Evolutionary conservation across 2,797 vertebrate species (phyloP), one percentile per base, ranked within the genome.

Genomic region (Anniella stebbinsi): DNA sequence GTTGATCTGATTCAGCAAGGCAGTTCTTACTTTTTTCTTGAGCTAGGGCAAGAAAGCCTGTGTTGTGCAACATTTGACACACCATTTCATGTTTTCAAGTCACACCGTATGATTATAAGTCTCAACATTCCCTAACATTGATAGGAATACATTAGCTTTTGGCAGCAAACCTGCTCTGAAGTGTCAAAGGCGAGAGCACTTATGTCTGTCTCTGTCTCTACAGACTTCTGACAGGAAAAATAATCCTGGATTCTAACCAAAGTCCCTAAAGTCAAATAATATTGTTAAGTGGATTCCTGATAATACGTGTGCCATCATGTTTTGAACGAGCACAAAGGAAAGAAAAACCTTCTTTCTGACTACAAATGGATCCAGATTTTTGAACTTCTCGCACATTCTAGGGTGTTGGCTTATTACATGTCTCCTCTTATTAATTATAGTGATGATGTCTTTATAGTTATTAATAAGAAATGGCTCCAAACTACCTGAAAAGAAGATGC

Each of bases 401-500:
- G 70, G 12, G 86, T 87, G 48, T 92, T 10, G 33, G 75, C 93
- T 89, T 89, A 91, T 84, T 78, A 45, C 23, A 45, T 54, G 73
- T 87, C 13, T 92, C 87, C 28, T 80, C 30, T 87, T 92, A 30
- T 89, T 89, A 85, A 28, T 67, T 10, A 0, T 78, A 87, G 67
- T 18, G 2, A 91, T 88, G 36, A 87, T 45, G 85, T 93, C 92
- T 87, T 87, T 95, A 96, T 93, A 94, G 0, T 0, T 92, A 48
- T 95, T 93, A 92, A 94, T 91, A 93, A 88, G 18, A 54, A 91
- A 81, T 89, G 87, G 92, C 36, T 90, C 92, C 73, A 0, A 91
- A 90, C 91, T 83, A 92, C 90, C 90, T 15, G 15, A 60, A 2
- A 63, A 12, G 89, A 95, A 93, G 92, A 95, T 95, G 93, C 81